A percentile compares a stretch with the other conserved stretches of the same genome.
Conservation (phyloP, 2,888 invertebrate genomes). For the Dioctria rufipes region DNA sequence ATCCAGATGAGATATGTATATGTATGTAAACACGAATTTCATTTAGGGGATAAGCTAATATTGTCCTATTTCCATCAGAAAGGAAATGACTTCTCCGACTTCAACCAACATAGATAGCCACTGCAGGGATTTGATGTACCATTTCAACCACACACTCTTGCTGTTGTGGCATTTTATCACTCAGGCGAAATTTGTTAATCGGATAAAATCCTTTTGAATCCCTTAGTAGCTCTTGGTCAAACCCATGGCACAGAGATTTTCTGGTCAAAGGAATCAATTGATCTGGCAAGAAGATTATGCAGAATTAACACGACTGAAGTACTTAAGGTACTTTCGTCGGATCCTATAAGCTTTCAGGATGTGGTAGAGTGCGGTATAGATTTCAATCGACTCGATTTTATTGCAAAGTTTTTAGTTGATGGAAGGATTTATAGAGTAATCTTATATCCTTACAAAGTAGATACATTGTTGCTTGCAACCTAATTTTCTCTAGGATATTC, state of each 20-base stretch:
- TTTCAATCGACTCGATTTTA: no score
- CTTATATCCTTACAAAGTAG: no score
- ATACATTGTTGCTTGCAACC: no score
- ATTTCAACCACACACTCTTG: neutral
- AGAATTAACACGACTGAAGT: constrained; percentile 19
- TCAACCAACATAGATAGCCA: neutral
- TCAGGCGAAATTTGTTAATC: neutral
- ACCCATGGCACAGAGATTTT: neutral
- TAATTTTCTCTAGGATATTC: no score
- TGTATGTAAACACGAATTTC: no score
- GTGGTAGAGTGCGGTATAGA: no score
- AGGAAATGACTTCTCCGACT: neutral
- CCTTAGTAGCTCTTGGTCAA: neutral
- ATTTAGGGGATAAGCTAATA: no score
- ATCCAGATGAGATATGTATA: no score
- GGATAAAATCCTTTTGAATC: neutral
- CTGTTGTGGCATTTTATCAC: neutral
- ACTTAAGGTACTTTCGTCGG: constrained; percentile 9
- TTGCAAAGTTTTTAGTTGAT: no score
- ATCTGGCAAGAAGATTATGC: constrained; percentile 1
- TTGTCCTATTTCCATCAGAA: neutral
- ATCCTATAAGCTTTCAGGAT: no score
- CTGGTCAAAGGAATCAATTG: constrained; percentile 18
- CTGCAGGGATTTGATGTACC: neutral
- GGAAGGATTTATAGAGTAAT: no score